Evolutionary conservation across 2,888 invertebrate species (phyloP).

Genomic region (Elysia crispata): DNA sequence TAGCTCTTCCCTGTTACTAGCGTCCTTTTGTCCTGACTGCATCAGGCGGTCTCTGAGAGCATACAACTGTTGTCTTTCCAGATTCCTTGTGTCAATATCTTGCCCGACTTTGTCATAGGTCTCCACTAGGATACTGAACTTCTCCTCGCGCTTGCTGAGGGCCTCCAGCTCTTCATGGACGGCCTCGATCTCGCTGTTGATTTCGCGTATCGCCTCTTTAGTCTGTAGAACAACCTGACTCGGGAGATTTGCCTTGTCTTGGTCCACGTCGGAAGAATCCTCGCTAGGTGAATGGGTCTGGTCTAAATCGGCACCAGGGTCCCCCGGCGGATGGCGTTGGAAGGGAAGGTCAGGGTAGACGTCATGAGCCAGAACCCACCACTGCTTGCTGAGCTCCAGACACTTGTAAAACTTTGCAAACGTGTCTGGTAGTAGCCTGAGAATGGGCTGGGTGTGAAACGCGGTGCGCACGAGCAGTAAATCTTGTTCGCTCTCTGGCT

Average conservation of each 20-base stretch:
- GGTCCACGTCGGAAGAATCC: slow-evolving; percentile 60
- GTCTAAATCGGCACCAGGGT: neutral
- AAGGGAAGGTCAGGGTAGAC: slow-evolving; percentile 57
- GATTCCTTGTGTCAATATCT: slow-evolving; percentile 22
- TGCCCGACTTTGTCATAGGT: slow-evolving; percentile 44
- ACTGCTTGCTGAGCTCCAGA: slow-evolving; percentile 69
- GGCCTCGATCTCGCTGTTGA: slow-evolving; percentile 3
- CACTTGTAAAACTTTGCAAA: slow-evolving; percentile 72
- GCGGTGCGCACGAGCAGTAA: slow-evolving; percentile 62
- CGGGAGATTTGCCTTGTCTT: slow-evolving; percentile 60
- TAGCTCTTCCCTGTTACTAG: slow-evolving; percentile 1
- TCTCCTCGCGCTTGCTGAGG: slow-evolving; percentile 41
- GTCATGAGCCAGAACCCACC: slow-evolving; percentile 64
- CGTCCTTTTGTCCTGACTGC: neutral
- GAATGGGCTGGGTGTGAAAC: slow-evolving; percentile 62
- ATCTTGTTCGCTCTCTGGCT: slow-evolving; percentile 70
- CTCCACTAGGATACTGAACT: slow-evolving; percentile 45
- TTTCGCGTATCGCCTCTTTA: neutral
- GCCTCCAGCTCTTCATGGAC: slow-evolving; percentile 37
- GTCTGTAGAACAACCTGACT: slow-evolving; percentile 53
- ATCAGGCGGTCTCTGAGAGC: neutral
- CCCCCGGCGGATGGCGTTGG: slow-evolving; percentile 38
- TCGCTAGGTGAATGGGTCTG: slow-evolving; percentile 54
- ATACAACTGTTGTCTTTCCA: slow-evolving; percentile 32
- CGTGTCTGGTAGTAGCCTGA: slow-evolving; percentile 71